Conservation (phyloP, 2,888 invertebrate genomes). For the Pedicia rivosa region DNA sequence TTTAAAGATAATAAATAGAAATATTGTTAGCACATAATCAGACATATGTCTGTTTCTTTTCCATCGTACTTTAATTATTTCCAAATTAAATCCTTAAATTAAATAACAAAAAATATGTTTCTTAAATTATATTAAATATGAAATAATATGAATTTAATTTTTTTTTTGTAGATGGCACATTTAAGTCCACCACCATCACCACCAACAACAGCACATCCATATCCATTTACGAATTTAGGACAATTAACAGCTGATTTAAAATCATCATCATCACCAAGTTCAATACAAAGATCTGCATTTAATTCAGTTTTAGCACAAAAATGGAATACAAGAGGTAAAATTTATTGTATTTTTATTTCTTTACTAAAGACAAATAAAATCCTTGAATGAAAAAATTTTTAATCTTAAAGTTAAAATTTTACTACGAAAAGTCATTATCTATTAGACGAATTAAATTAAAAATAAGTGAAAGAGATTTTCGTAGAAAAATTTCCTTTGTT, state of each 20-base stretch:
- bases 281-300: constrained; percentile 31
- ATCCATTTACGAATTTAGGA: constrained; percentile 7
- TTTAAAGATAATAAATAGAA: no score
- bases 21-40: no score
- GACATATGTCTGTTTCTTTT: no score
- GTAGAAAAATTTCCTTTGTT: no score
- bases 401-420: background rate
- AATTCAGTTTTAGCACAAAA: constrained; percentile 30
- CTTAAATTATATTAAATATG: no score
- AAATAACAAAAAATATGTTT: no score
- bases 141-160: no score
- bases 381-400: background rate
- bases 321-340: constrained; percentile 24
- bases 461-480: no score
- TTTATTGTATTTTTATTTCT: background rate
- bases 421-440: no score
- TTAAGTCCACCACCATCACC: constrained; percentile 30
- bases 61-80: no score
- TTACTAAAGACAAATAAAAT: background rate
- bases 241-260: constrained; percentile 18
- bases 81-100: no score
- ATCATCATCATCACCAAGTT: constrained; percentile 19
- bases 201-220: constrained; percentile 17
- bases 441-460: no score
- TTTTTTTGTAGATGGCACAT: constrained; percentile 30